Conservation (phyloP, 2,888 invertebrate species). For the Monopis laevigella region DNA sequence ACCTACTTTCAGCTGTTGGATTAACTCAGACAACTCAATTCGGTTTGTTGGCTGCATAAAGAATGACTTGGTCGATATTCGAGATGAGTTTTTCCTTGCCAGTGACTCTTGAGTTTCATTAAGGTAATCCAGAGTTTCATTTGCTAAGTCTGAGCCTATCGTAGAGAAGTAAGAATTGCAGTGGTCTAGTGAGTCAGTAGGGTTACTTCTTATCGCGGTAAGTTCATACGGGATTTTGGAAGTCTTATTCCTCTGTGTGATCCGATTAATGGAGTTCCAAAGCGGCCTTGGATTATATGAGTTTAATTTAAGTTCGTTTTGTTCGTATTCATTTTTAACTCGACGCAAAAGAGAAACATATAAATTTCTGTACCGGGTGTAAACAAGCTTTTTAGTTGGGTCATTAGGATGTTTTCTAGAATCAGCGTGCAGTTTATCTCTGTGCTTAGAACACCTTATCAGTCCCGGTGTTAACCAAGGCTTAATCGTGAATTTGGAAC, state of each 20-base stretch:
- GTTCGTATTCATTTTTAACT: background rate
- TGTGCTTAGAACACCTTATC: conserved; percentile 14
- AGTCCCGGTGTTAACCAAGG: conserved; percentile 19
- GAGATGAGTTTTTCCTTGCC: background rate
- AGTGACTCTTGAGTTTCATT: conserved; percentile 7
- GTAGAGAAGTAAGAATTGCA: conserved; percentile 16
- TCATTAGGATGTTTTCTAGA: conserved; percentile 11
- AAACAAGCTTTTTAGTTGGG: background rate
- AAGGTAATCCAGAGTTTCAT: conserved; percentile 6
- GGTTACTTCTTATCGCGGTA: background rate
- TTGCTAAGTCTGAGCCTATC: conserved; percentile 15
- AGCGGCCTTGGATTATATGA: background rate
- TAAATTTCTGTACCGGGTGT: conserved; percentile 8
- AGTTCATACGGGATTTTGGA: background rate
- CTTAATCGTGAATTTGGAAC: conserved; percentile 13
- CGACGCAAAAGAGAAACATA: background rate
- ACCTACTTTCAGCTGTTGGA: background rate
- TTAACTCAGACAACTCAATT: background rate
- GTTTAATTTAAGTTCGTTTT: background rate
- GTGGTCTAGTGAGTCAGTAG: conserved; percentile 11
- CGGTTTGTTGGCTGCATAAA: background rate
- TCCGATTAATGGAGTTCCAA: background rate
- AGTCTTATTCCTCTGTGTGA: background rate
- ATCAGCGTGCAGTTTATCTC: conserved; percentile 14
- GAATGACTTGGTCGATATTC: background rate